A percentile compares a stretch with the other conserved stretches of the same genome.
Evolutionary conservation across 2,113 vertebrate species (phyloP).

Genomic region (Platichthys stellatus): DNA sequence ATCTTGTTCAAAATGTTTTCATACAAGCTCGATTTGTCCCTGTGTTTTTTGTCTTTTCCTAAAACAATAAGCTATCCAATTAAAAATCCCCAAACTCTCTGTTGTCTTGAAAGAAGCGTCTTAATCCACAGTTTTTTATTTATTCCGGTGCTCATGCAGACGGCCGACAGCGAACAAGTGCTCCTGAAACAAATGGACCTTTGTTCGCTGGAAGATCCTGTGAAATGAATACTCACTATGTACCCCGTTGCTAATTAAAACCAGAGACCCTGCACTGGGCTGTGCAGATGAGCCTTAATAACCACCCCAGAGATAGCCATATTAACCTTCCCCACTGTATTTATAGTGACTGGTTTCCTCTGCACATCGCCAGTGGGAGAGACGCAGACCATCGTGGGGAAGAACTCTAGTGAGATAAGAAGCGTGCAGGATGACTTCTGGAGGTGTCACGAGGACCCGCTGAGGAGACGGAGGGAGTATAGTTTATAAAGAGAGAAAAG

Average conservation of each 20-base stretch:
- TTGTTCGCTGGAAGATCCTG: conserved; percentile 16
- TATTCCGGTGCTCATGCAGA: background rate
- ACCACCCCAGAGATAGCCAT: conserved; percentile 36
- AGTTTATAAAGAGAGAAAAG: conserved; percentile 14
- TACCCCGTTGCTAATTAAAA: conserved; percentile 46
- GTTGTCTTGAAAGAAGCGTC: background rate
- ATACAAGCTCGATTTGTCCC: background rate
- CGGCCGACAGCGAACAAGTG: background rate
- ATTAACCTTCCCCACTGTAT: conserved; percentile 57
- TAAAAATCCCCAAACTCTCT: background rate
- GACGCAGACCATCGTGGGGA: conserved; percentile 17
- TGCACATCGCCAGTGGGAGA: conserved; percentile 44
- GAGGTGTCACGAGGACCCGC: conserved; percentile 60
- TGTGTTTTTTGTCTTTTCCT: background rate
- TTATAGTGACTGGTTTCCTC: conserved; percentile 65
- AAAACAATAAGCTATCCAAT: background rate
- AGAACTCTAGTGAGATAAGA: conserved; percentile 34
- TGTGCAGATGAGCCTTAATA: conserved; percentile 46
- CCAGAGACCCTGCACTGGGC: conserved; percentile 16
- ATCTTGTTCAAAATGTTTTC: background rate
- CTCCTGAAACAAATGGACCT: conserved; percentile 21
- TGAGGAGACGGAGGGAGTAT: conserved; percentile 20
- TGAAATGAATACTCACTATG: conserved; percentile 26
- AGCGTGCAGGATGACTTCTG: conserved; percentile 34
- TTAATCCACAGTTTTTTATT: conserved; percentile 5